These are phyloP conservation scores for Nothura maculosa DNA, from an alignment of 2,797 vertebrate species.

Conservation along the genomic window DNA sequence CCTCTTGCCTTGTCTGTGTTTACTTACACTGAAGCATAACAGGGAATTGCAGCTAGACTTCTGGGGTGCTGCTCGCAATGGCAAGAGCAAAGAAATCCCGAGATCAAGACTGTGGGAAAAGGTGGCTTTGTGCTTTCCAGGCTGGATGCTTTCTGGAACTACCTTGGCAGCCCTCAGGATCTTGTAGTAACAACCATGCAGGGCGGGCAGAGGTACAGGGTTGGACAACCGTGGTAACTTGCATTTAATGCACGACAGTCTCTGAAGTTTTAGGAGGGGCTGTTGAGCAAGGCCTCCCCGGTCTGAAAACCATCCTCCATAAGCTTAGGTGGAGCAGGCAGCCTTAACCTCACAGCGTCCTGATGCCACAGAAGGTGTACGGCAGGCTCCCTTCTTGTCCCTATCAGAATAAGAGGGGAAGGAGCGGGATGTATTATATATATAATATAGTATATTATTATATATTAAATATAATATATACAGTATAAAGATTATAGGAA, in stretches of 20 bases:
- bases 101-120: neutral
- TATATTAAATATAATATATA: no score
- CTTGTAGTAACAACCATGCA: neutral
- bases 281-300: neutral
- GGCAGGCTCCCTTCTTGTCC: neutral
- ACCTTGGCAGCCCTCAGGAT: neutral
- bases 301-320: neutral
- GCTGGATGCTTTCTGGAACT: neutral
- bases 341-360: neutral
- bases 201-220: neutral
- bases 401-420: neutral
- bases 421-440: neutral
- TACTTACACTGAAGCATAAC: neutral
- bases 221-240: neutral
- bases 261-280: neutral
- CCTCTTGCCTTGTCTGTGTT: neutral
- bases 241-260: neutral
- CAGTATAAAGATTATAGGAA: neutral
- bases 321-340: neutral
- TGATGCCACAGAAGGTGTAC: neutral
- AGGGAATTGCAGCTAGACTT: neutral
- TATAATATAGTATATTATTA: no score
- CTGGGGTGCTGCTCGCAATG: neutral
- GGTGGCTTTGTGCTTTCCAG: neutral
- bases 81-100: neutral